Base-by-base conservation (phyloP, 2,797 vertebrate genomes). In the Acanthurus leucopareius region DNA sequence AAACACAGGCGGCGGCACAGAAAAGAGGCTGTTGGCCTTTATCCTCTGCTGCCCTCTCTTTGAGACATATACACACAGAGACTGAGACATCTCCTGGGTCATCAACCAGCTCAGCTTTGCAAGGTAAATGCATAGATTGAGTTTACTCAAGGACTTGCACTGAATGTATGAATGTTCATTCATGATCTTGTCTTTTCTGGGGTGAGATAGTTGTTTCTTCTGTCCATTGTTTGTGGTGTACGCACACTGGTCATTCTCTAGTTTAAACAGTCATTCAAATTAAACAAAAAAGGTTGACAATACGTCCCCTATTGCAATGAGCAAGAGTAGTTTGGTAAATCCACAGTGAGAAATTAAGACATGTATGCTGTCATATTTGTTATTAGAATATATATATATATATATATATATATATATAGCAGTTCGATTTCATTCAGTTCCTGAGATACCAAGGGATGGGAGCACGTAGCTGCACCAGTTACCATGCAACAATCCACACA, bases 81-180 rank as follows among this genome's bases (percentile, higher is more conserved):
- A 72, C 75, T 66, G 73, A 66, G 25, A 86, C 81, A 7, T 73
- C 85, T 0, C 62, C 91, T 72, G 93, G 85, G 84, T 88, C 22
- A 64, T 84, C 92, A 90, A 67, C 87, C 45, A 88, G 85, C 62
- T 85, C 88, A 5, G 90, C 94, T 84, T 77, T 91, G 51, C 90
- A 94, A 96, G 97, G 97, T 98, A 97, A 96, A 88, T 78, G 40
- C 75, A 75, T 72, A 73, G 19, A 83, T 75, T 78, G 17, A 32
- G 28, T 73, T 77, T 72, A 35, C 17, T 80, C 42, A 25, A 22
- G 28, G 22, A 13, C 54, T 52, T 52, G 13, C 54, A 10, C 1
- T 74, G 25, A 6, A 38, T 48, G 15, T n/a, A 35, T 65, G 38
- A 19, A 44, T 68, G 62, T 59, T 35, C 17, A 42, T 68, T 53